Conservation (phyloP, 2,888 invertebrate genomes). For the Deilephila elpenor region DNA sequence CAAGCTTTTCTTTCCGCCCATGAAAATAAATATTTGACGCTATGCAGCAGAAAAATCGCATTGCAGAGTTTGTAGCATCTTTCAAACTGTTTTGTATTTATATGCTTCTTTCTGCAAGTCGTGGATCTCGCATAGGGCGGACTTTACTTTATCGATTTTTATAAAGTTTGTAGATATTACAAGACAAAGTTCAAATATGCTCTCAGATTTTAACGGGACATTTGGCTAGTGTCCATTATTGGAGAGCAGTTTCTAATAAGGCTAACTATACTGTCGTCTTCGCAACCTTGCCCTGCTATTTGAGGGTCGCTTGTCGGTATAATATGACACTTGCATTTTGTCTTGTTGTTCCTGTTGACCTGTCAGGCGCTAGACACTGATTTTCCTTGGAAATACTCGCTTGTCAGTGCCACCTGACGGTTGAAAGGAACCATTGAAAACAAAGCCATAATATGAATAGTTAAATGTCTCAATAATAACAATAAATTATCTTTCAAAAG, state of each 20-base stretch:
- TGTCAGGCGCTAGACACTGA: background rate
- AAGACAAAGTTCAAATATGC: background rate
- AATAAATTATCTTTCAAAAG: too few relatives aligned
- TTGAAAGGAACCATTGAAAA: background rate
- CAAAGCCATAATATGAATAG: background rate
- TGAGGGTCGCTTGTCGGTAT: background rate
- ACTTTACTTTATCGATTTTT: background rate
- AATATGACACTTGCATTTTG: background rate
- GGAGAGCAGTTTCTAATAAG: background rate
- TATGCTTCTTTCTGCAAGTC: background rate
- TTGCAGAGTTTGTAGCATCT: conserved; percentile 15
- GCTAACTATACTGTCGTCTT: background rate
- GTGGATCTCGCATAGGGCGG: background rate
- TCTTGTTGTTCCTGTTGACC: background rate
- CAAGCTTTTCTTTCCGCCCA: background rate
- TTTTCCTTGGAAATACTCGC: background rate
- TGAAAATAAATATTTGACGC: conserved; percentile 2
- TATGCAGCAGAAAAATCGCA: conserved; percentile 29
- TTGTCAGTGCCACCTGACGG: background rate
- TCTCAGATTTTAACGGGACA: background rate
- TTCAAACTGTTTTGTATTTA: background rate
- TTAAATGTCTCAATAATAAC: too few relatives aligned
- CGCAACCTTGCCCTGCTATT: background rate
- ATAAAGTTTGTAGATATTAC: background rate
- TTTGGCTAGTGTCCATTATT: conserved; percentile 1